Percentiles rank a stretch among this genome's conserved stretches.
These are phyloP conservation scores for Athalia circularis DNA, from an alignment of 2,888 invertebrate genomes.

Conservation along the genomic window DNA sequence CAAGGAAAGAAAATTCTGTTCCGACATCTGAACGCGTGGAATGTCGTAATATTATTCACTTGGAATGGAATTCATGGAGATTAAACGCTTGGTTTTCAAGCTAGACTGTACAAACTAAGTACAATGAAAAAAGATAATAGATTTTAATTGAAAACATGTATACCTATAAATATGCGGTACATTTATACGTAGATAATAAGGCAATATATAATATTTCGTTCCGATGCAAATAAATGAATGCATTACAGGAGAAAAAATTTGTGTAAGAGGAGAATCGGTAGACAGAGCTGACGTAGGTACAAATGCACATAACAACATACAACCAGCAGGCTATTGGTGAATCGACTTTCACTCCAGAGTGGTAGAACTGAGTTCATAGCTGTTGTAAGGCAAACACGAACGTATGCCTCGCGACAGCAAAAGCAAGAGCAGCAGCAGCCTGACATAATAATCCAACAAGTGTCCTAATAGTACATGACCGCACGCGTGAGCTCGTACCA, in stretches of 20 bases:
- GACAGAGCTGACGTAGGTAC: not conserved
- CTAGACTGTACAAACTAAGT: not conserved
- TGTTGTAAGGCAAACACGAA: not conserved
- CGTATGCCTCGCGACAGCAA: not conserved
- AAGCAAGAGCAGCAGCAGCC: not conserved
- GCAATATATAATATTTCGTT: no score
- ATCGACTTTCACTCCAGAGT: constrained; percentile 36
- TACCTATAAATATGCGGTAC: not conserved
- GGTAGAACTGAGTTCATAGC: not conserved
- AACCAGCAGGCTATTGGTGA: constrained; percentile 13
- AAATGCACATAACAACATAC: not conserved
- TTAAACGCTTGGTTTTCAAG: not conserved
- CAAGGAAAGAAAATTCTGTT: constrained; percentile 22
- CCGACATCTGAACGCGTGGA: constrained; percentile 7
- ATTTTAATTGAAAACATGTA: not conserved
- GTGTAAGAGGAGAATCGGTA: not conserved
- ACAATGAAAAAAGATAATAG: not conserved
- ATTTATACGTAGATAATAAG: not conserved
- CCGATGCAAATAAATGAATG: no score
- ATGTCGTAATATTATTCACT: constrained; percentile 15
- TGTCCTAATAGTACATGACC: constrained; percentile 14
- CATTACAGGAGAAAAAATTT: not conserved
- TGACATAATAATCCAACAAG: constrained; percentile 37
- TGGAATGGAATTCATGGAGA: constrained; percentile 22
- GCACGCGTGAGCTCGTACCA: not conserved